Evolutionary conservation across 2,113 vertebrate species (phyloP), one percentile per base, ranked within the genome.

Genomic region (Casuarius casuarius): DNA sequence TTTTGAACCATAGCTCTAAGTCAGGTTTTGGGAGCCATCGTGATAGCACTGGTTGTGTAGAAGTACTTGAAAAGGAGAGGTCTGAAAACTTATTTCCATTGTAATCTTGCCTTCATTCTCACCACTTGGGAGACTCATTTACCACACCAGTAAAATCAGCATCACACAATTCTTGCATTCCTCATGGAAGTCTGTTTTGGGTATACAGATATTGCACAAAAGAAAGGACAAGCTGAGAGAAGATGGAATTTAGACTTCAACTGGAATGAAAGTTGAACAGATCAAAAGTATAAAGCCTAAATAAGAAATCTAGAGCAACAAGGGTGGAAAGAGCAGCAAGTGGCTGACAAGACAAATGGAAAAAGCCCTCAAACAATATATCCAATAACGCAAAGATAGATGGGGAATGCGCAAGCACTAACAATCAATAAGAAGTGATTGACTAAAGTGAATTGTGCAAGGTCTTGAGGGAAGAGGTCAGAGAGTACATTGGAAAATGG

Each of bases 391-490:
- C 19, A 51, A 89, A 94, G 79, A 83, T 49, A 94, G 84, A 87
- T 62, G 58, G 54, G 44, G 58, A 90, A 79, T 62, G 42, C 89
- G 73, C 77, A 88, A 92, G 87, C 0, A 0, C 83, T 88, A 93
- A 56, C 91, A 81, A 84, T 97, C 95, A 84, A 77, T 94, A 88
- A 68, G 51, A 83, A 92, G 70, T 85, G 84, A 94, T 90, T 94
- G 95, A 94, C 80, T 85, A 7, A 90, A 95, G 87, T 85, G 85
- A 94, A 89, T 95, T 95, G 77, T 89, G 63, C 48, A 85, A 90
- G 21, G 52, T 87, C 52, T 73, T 91, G 89, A 86, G 80, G 85
- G 62, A 86, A 86, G 73, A 87, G 83, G 73, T 94, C 59, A 75
- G 79, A 54, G 7, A 78, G 56, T 71, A 86, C 63, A 77, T 10